Evolutionary conservation across 2,888 invertebrate genomes (phyloP), one percentile per base, ranked within the genome.

Genomic region (Mycalesis mineus): DNA sequence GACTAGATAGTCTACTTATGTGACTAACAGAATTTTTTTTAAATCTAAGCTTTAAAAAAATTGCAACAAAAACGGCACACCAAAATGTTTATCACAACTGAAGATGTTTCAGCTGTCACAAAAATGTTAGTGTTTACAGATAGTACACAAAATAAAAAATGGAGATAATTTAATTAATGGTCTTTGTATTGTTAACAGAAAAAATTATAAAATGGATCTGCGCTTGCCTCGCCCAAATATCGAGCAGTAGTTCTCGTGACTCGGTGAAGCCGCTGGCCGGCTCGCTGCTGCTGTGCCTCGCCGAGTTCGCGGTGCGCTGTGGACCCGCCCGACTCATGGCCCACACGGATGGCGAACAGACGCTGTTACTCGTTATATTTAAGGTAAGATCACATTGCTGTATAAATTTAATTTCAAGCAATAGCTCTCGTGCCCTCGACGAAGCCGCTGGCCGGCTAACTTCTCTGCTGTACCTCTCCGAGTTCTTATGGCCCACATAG

Each of bases 281-380:
- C 31, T 95, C 97, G 0, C 90, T 98, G 67, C 91, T 98, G 71
- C 92, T 98, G 56, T 96, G 97, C 75, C 90, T 98, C 61, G 97
- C 97, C 0, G 98, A 98, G 84, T 98, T 97, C 94, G 97, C 97
- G 55, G 97, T 98, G 92, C 92, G 94, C 48, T 92, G 98, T 68
- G 95, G 95, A 0, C 92, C 93, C 0, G 72, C 82, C n/a, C 84
- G 92, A 50, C 87, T 95, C 65, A 80, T 94, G 74, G 86, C 91
- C 39, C 85, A 91, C 57, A 89, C 85, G 28, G 91, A 91, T 17
- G 80, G 77, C 0, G 80, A 79, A 0, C 83, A 88, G 48, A 82
- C 90, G 0, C 68, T 92, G 29, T 82, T 95, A 58, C 88, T 95
- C 41, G 92, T 93, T 60, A 93, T 96, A 65, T 94, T 96, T 75